phyloP scores from a whole-genome alignment of 2,797 vertebrate species.

The Sebastes dallii region DNA sequence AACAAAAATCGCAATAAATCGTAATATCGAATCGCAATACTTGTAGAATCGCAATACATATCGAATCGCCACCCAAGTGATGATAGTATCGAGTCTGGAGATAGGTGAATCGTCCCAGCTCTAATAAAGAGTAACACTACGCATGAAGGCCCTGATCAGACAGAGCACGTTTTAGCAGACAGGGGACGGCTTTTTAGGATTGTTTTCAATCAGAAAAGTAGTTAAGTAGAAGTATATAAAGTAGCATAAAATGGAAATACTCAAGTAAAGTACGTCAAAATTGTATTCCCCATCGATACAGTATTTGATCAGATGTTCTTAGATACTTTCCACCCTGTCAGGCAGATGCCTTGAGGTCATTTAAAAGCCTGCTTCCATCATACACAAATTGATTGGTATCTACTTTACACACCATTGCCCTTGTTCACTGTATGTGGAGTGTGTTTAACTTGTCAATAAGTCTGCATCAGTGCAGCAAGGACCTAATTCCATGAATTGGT shows the following conservation, averaged over 20 bases:
- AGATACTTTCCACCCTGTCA: neutral
- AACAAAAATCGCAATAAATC: too few relatives aligned
- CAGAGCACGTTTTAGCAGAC: too few relatives aligned
- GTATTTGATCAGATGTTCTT: neutral
- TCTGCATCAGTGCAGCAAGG: neutral
- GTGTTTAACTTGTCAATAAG: conserved; percentile 30
- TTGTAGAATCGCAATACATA: too few relatives aligned
- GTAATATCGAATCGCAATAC: too few relatives aligned
- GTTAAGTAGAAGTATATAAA: neutral
- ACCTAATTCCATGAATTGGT: neutral
- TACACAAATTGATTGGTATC: conserved; percentile 4
- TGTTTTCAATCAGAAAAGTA: neutral
- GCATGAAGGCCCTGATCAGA: too few relatives aligned
- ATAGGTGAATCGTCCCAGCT: too few relatives aligned
- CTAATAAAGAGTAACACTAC: too few relatives aligned
- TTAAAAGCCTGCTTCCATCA: conserved; percentile 12
- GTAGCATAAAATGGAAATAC: neutral
- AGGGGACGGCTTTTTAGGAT: accelerated
- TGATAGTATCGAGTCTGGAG: too few relatives aligned
- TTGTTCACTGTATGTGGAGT: neutral
- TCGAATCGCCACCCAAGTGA: too few relatives aligned
- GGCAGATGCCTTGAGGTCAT: neutral
- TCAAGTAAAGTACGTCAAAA: neutral
- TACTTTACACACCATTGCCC: conserved; percentile 2
- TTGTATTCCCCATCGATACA: neutral